phyloP scores from a whole-genome alignment of 1,140 invertebrate genomes.

The Zophobas atratus region DNA sequence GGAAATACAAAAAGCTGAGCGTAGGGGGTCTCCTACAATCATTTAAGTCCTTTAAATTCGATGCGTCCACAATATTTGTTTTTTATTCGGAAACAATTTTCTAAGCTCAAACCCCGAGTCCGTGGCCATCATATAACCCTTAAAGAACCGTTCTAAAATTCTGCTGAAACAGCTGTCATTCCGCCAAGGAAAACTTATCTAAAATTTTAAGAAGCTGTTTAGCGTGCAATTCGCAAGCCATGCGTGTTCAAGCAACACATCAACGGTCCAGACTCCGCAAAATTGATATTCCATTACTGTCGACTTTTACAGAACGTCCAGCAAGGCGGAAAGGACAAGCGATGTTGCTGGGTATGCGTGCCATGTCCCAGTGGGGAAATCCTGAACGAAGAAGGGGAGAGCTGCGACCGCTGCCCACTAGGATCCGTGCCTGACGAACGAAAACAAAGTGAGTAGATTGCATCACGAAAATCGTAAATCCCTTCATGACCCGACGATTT shows the following conservation, averaged over 20 bases:
- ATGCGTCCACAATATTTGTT: too few species aligned
- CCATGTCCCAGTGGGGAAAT: slow-evolving; percentile 77
- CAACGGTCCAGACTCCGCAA: neutral
- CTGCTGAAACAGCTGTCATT: neutral
- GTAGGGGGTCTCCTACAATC: too few species aligned
- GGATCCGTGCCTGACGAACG: slow-evolving; percentile 79
- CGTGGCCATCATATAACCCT: neutral
- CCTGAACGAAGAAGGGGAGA: slow-evolving; percentile 73
- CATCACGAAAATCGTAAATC: slow-evolving; percentile 33
- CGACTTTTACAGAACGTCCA: slow-evolving; percentile 72
- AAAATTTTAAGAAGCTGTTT: neutral
- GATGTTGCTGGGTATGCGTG: slow-evolving; percentile 84
- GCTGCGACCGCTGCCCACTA: slow-evolving; percentile 69
- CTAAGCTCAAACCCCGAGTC: neutral
- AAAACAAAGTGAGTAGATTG: slow-evolving; percentile 72
- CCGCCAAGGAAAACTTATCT: slow-evolving; percentile 10
- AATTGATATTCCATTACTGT: slow-evolving; percentile 31
- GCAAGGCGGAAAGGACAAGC: slow-evolving; percentile 74
- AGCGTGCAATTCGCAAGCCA: neutral
- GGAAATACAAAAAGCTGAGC: too few species aligned
- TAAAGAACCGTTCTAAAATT: neutral
- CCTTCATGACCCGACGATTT: slow-evolving; percentile 48
- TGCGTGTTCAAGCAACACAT: neutral
- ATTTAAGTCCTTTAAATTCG: too few species aligned
- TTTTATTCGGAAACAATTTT: too few species aligned